Evolutionary conservation across 2,797 vertebrate species (phyloP).

Genomic region (Rhynchonycteris naso): DNA sequence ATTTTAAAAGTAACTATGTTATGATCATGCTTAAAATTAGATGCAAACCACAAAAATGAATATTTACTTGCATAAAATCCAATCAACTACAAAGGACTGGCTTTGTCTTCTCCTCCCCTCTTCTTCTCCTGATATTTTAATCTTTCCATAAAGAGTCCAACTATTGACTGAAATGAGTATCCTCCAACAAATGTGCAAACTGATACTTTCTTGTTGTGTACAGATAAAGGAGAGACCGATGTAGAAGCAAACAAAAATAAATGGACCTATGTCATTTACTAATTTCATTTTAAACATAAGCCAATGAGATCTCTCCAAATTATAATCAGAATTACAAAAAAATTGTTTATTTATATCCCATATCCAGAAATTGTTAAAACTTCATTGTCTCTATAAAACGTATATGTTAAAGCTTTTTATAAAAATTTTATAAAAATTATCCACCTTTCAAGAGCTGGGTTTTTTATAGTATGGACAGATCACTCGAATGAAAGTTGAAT

Average conservation of each 20-base stretch:
- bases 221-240: neutral
- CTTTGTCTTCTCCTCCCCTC: neutral
- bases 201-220: neutral
- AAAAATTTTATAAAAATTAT: too few species aligned
- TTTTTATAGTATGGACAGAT: neutral
- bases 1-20: constrained; percentile 50
- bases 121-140: neutral
- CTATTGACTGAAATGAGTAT: neutral
- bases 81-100: neutral
- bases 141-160: neutral
- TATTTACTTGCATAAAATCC: neutral
- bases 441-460: neutral
- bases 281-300: neutral
- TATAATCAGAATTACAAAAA: neutral
- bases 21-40: neutral
- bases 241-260: neutral
- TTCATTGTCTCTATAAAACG: neutral
- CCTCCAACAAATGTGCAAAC: neutral
- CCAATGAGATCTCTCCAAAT: neutral
- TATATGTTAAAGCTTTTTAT: neutral
- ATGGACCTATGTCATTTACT: neutral
- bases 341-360: neutral
- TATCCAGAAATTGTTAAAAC: neutral
- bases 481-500: neutral
- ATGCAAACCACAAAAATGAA: constrained; percentile 1